Percentiles rank a stretch among this genome's conserved stretches.
These are phyloP conservation scores for Cichladusa arquata DNA, from an alignment of 2,113 vertebrate genomes.

Conservation along the genomic window DNA sequence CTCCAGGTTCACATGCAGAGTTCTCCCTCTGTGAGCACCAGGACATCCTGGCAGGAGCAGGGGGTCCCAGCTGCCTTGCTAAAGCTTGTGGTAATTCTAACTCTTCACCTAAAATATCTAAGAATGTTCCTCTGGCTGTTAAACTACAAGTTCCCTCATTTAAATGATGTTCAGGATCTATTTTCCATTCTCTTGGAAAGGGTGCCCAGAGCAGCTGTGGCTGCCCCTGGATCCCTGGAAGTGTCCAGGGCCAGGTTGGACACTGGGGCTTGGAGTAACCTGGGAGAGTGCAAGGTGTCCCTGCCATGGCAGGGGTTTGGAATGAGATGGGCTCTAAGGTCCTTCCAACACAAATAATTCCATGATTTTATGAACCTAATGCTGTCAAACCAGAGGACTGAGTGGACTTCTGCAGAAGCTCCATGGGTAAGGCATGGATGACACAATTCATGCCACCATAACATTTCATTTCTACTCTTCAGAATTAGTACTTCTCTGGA, in stretches of 20 bases:
- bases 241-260: neutral
- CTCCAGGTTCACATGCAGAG: neutral
- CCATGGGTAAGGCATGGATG: neutral
- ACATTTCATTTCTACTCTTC: neutral
- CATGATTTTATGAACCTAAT: neutral
- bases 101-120: neutral
- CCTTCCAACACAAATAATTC: neutral
- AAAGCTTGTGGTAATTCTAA: neutral
- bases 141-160: neutral
- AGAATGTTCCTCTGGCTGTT: neutral
- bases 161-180: neutral
- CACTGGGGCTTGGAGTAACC: accelerated
- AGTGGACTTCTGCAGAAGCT: neutral
- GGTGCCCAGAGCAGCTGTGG: neutral
- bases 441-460: neutral
- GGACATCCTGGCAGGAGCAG: neutral
- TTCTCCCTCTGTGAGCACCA: neutral
- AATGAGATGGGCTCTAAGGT: accelerated
- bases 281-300: neutral
- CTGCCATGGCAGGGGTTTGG: neutral
- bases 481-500: neutral
- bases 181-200: neutral
- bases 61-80: neutral
- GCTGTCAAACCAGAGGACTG: neutral
- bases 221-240: neutral